Evolutionary conservation across 2,113 vertebrate genomes (phyloP).

Genomic region (Corythornis cristatus): DNA sequence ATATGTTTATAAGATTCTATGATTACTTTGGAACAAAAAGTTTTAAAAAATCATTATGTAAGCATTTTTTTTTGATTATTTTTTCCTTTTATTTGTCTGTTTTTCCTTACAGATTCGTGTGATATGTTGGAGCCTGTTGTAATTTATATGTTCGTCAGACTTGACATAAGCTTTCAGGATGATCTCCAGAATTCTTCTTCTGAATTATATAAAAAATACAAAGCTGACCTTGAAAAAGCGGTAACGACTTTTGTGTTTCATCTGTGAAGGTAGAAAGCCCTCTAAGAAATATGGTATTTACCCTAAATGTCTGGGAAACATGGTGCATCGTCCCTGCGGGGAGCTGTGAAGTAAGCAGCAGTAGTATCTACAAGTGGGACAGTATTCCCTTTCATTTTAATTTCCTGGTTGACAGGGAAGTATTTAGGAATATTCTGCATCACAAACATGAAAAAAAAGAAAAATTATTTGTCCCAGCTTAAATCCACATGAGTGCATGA

Average conservation of each 20-base stretch:
- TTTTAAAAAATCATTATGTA: not conserved
- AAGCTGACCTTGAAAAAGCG: slow-evolving; percentile 72
- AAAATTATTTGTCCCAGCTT: not conserved
- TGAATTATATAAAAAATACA: slow-evolving; percentile 64
- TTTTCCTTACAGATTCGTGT: not conserved
- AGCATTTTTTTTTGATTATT: not conserved
- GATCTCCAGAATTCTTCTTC: slow-evolving; percentile 71
- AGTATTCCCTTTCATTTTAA: not conserved
- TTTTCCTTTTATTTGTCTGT: not conserved
- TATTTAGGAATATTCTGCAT: not conserved
- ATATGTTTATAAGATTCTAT: not conserved
- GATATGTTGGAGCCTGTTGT: not conserved
- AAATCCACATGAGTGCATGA: not conserved
- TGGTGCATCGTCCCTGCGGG: not conserved
- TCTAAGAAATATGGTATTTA: not conserved
- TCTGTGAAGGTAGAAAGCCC: not conserved
- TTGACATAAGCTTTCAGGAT: slow-evolving; percentile 50
- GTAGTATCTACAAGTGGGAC: not conserved
- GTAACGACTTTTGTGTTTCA: slow-evolving; percentile 57
- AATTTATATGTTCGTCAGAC: slow-evolving; percentile 69
- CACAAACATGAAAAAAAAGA: not conserved
- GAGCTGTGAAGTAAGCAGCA: not conserved
- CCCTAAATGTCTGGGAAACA: not conserved
- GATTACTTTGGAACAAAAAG: not conserved
- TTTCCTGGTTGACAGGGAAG: not conserved